A percentile compares a stretch with the other conserved stretches of the same genome.
Conservation (phyloP, 2,113 vertebrate species). For the Forbesichthys papilliferus region DNA sequence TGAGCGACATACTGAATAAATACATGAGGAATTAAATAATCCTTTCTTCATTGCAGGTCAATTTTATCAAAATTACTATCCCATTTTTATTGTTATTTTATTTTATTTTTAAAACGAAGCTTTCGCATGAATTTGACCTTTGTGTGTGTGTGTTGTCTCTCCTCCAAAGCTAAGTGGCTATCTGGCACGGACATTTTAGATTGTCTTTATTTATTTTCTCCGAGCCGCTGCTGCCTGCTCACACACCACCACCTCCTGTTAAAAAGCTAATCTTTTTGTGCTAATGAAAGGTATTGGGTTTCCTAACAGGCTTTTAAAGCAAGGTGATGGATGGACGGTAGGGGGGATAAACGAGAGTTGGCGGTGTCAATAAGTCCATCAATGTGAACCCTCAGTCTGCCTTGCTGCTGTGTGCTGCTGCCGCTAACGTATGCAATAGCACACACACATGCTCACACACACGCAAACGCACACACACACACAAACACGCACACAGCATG, state of each 20-base stretch:
- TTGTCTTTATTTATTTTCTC: constrained; percentile 62
- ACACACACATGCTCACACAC: constrained; percentile 7
- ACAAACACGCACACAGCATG: constrained; percentile 3
- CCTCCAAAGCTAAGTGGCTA: constrained; percentile 60
- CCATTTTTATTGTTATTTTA: no score
- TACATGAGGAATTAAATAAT: no score
- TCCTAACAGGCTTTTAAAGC: constrained; percentile 76
- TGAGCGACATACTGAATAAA: not conserved
- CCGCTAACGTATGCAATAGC: constrained; percentile 50
- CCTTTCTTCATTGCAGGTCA: no score
- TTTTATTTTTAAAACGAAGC: no score
- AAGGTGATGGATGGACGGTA: constrained; percentile 68
- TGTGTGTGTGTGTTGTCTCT: constrained; percentile 31
- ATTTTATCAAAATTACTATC: no score
- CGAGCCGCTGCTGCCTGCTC: constrained; percentile 26
- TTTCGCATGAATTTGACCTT: not conserved
- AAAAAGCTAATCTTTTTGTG: constrained; percentile 74
- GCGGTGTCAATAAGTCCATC: constrained; percentile 71
- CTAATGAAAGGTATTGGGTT: constrained; percentile 76
- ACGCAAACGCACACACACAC: not conserved
- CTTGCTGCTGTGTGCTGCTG: constrained; percentile 40
- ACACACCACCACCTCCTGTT: constrained; percentile 36
- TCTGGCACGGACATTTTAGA: constrained; percentile 59
- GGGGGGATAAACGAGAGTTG: constrained; percentile 48
- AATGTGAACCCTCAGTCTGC: constrained; percentile 53